Evolutionary conservation across 2,888 invertebrate genomes (phyloP), one percentile per base, ranked within the genome.

Genomic region (Rhagonycha lutea): DNA sequence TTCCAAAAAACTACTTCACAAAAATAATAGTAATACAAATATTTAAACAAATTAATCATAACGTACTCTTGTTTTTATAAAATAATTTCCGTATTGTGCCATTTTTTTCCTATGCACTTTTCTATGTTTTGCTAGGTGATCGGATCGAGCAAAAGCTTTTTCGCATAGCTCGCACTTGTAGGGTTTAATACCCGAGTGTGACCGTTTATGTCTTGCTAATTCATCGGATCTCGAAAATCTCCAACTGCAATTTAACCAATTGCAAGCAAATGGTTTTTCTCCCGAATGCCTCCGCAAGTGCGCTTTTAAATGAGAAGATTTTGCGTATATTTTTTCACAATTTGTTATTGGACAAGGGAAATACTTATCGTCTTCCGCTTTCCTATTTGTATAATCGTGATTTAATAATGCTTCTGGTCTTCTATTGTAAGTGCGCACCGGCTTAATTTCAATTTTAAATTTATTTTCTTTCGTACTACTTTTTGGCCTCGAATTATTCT

Each of bases 111-210:
- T 92, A 86, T 96, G 96, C 8, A 96, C 95, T 82, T 94, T 96
- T 14, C 94, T 92, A 87, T 98, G 98, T 87, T 98, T 98, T 26
- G 97, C 93, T 74, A 98, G 90, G 87, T 98, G 98, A 87, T 98
- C 98, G 28, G 97, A 97, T 26, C 98, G 91, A 0, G 97, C 95
- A 88, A 98, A 98, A 78, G 94, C 91, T 88, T 98, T 98, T 69
- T 93, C 91, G 87, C 98, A 98, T 82, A 95, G 91, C 75, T 91
- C 91, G 87, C 98, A 98, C 75, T 94, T 92, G 88, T 98, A 98
- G 0, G 98, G 98, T 87, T 98, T 98, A 78, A 97, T 92, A 0
- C 98, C 98, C 0, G 97, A 97, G 88, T 98, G 98, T n/a, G 97
- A 97, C 79, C 98, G 91, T 72, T 95, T 92, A 86, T 98, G 98